phyloP scores from a whole-genome alignment of 53 echinoderm and acorn worm genomes.

The Apostichopus leukothele region DNA sequence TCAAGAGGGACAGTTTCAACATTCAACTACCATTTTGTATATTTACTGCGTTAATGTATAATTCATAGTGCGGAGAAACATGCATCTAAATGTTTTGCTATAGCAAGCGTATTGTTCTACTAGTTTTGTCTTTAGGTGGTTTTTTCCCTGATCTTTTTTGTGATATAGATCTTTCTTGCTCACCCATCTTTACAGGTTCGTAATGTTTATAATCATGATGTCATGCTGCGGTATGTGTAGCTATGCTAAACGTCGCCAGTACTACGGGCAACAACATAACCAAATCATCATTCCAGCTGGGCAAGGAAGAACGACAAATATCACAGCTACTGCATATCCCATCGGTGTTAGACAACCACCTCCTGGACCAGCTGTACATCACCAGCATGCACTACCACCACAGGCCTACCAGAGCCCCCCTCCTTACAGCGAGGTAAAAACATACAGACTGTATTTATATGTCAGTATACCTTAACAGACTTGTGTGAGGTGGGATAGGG shows the following conservation, averaged over 20 bases:
- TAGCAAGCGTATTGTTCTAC: no score
- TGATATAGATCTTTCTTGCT: no score
- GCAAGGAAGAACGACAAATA: not conserved
- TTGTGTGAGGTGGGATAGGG: no score
- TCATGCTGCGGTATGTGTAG: slow-evolving; percentile 90
- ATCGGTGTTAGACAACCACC: slow-evolving; percentile 22
- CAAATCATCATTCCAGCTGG: slow-evolving; percentile 32
- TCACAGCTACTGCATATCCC: slow-evolving; percentile 26
- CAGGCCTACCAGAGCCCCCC: slow-evolving; percentile 69
- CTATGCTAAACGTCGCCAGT: slow-evolving; percentile 79
- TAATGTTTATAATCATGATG: slow-evolving; percentile 92
- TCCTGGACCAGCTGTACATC: not conserved
- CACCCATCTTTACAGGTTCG: slow-evolving; percentile 58
- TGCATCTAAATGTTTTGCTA: no score
- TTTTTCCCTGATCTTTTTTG: no score
- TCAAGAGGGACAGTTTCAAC: no score
- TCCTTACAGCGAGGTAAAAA: slow-evolving; percentile 80
- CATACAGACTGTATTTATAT: no score
- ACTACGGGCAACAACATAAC: slow-evolving; percentile 59
- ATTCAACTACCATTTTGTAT: no score
- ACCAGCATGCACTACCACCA: slow-evolving; percentile 54
- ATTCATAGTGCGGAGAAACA: no score
- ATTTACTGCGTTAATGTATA: no score
- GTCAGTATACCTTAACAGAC: no score
- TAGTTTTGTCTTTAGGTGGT: no score